These are phyloP conservation scores for Spodoptera frugiperda DNA, from an alignment of 1,140 invertebrate species.

Conservation along the genomic window DNA sequence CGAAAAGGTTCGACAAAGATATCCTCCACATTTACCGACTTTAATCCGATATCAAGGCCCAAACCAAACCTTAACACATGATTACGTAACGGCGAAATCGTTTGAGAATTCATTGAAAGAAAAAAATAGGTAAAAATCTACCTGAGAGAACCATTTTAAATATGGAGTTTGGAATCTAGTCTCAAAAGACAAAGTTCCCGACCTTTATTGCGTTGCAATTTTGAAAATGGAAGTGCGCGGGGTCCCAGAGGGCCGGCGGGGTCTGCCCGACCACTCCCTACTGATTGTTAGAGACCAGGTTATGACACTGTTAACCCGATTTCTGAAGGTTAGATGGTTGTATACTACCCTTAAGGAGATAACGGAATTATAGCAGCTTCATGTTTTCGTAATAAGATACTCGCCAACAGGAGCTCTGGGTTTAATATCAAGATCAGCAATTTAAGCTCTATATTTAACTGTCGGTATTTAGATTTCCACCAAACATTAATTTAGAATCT, in stretches of 20 bases:
- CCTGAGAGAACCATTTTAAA: slow-evolving; percentile 34
- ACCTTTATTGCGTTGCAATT: slow-evolving; percentile 63
- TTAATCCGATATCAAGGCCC: neutral
- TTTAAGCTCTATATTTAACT: neutral
- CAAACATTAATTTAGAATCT: too few species aligned
- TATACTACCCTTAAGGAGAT: slow-evolving; percentile 31
- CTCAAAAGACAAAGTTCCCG: slow-evolving; percentile 43
- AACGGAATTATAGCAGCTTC: slow-evolving; percentile 32
- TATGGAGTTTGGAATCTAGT: slow-evolving; percentile 38
- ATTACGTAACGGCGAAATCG: neutral
- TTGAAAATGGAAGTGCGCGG: slow-evolving; percentile 57
- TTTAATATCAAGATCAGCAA: slow-evolving; percentile 1
- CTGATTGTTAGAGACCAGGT: slow-evolving; percentile 59
- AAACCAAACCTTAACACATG: slow-evolving; percentile 26
- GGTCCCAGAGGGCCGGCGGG: slow-evolving; percentile 42
- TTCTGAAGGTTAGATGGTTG: slow-evolving; percentile 54
- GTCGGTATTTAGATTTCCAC: neutral
- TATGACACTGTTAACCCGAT: slow-evolving; percentile 63
- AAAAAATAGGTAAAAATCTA: slow-evolving; percentile 31
- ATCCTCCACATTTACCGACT: neutral
- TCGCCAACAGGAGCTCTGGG: neutral
- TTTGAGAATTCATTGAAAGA: slow-evolving; percentile 32
- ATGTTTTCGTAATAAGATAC: slow-evolving; percentile 25
- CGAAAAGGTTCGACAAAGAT: neutral
- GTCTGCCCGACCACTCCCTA: slow-evolving; percentile 53